Evolutionary conservation across 2,113 vertebrate genomes (phyloP).

Genomic region (Potamarius usumacintae): DNA sequence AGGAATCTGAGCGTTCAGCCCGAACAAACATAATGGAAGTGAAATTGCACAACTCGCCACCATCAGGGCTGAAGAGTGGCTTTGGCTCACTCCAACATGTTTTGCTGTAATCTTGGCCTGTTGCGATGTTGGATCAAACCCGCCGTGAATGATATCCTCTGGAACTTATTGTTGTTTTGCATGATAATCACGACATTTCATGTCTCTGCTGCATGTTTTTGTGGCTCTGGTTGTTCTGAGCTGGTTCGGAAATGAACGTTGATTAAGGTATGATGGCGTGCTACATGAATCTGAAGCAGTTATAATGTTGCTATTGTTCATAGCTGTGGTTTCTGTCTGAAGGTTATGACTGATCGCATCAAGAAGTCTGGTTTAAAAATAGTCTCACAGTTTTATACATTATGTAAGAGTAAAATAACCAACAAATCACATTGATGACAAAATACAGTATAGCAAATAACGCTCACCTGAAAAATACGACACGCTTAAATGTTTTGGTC

Average conservation of each 20-base stretch:
- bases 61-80: slow-evolving; percentile 4
- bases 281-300: not conserved
- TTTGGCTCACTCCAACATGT: not conserved
- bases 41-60: slow-evolving; percentile 16
- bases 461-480: not conserved
- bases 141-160: slow-evolving; percentile 5
- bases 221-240: not conserved
- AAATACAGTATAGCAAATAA: not conserved
- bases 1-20: slow-evolving; percentile 19
- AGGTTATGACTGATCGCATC: not conserved
- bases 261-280: not conserved
- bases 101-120: slow-evolving; percentile 13
- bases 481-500: not conserved
- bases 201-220: not conserved
- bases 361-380: not conserved
- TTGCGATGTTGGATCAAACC: slow-evolving; percentile 10
- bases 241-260: not conserved
- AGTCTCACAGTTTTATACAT: not conserved
- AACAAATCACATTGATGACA: not conserved
- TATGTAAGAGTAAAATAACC: not conserved
- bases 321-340: not conserved
- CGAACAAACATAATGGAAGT: slow-evolving; percentile 13
- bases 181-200: not conserved
- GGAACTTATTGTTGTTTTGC: slow-evolving; percentile 18
- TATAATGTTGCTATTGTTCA: not conserved